A percentile compares a stretch with the other conserved stretches of the same genome.
Conservation (phyloP, 2,888 invertebrate genomes). For the Apodemia zela region DNA sequence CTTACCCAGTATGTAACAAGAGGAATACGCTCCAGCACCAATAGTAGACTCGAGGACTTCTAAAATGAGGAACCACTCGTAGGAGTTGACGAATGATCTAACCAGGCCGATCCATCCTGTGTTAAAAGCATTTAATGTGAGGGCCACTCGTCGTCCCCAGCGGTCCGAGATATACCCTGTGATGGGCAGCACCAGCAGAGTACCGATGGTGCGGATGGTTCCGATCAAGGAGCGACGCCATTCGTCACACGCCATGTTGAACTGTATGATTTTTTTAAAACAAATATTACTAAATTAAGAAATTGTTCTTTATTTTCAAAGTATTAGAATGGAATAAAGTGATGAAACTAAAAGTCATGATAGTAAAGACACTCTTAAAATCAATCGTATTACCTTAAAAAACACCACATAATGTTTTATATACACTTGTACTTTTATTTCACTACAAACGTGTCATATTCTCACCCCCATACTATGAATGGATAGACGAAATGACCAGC, state of each 20-base stretch:
- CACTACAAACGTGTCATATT: no score
- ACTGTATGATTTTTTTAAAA: slow-evolving; percentile 56
- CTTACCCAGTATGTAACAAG: slow-evolving; percentile 86
- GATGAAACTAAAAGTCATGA: no score
- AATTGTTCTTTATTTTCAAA: no score
- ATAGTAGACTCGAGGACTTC: slow-evolving; percentile 86
- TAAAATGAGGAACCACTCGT: slow-evolving; percentile 84
- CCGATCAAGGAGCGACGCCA: slow-evolving; percentile 88
- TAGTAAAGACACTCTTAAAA: no score
- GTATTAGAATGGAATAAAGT: no score
- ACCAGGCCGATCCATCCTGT: slow-evolving; percentile 84
- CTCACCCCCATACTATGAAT: no score
- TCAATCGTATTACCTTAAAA: no score
- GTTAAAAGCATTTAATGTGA: slow-evolving; percentile 81
- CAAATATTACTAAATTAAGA: no score
- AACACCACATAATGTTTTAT: no score
- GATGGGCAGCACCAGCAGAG: slow-evolving; percentile 84
- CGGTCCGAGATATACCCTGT: slow-evolving; percentile 87
- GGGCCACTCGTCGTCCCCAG: slow-evolving; percentile 83
- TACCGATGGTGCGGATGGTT: slow-evolving; percentile 86
- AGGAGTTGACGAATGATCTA: slow-evolving; percentile 84
- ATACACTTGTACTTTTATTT: no score
- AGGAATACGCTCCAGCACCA: slow-evolving; percentile 85
- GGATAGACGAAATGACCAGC: no score
- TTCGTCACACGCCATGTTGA: slow-evolving; percentile 82